A percentile compares a stretch with the other conserved stretches of the same genome.
Evolutionary conservation across 2,888 invertebrate genomes (phyloP).

Genomic region (Panopea generosa): DNA sequence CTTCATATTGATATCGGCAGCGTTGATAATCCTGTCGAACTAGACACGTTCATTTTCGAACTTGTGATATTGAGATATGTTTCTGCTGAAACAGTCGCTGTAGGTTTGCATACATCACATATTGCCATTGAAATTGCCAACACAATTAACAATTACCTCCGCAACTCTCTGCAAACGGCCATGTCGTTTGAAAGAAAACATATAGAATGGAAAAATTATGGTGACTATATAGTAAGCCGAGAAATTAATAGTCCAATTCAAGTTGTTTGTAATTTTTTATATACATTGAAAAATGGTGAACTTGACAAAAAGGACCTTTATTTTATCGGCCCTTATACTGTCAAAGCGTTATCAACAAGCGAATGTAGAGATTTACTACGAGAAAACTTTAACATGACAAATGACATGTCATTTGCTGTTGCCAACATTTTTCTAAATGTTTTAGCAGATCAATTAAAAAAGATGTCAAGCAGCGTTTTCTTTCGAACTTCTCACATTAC

Average conservation of each 20-base stretch:
- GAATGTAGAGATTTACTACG: slow-evolving; percentile 51
- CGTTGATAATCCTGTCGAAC: slow-evolving; percentile 47
- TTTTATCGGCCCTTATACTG: slow-evolving; percentile 34
- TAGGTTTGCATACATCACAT: slow-evolving; percentile 43
- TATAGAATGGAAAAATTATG: slow-evolving; percentile 57
- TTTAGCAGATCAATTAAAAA: slow-evolving; percentile 73
- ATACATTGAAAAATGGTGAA: slow-evolving; percentile 35
- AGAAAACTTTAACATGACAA: slow-evolving; percentile 38
- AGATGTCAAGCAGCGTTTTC: slow-evolving; percentile 66
- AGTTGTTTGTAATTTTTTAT: slow-evolving; percentile 67
- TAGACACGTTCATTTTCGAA: slow-evolving; percentile 70
- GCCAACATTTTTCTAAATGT: slow-evolving; percentile 65
- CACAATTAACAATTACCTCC: slow-evolving; percentile 59
- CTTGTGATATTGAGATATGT: slow-evolving; percentile 60
- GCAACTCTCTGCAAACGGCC: slow-evolving; percentile 63
- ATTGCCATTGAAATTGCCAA: slow-evolving; percentile 70
- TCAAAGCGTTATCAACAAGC: slow-evolving; percentile 30
- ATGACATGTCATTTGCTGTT: slow-evolving; percentile 59
- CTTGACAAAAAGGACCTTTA: slow-evolving; percentile 58
- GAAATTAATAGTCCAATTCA: slow-evolving; percentile 69
- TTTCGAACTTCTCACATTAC: slow-evolving; percentile 51
- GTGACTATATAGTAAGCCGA: slow-evolving; percentile 50
- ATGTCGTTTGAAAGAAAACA: slow-evolving; percentile 56
- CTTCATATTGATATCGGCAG: slow-evolving; percentile 70
- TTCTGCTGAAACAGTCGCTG: slow-evolving; percentile 39